A percentile compares a stretch with the other conserved stretches of the same genome.
These are phyloP conservation scores for Heteropelma amictum DNA, from an alignment of 2,888 invertebrate species.

Conservation along the genomic window DNA sequence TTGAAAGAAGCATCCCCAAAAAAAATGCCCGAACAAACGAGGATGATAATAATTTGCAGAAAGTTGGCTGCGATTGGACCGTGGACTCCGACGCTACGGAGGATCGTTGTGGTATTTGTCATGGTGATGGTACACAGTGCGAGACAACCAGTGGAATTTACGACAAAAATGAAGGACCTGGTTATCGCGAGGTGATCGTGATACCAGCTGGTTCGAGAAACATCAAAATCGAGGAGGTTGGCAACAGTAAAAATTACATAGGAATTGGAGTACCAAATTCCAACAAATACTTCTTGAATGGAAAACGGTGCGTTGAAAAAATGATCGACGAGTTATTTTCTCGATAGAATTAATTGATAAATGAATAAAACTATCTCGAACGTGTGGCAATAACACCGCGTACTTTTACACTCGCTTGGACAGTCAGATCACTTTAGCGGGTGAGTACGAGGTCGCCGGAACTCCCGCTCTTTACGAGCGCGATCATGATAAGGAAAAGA, in stretches of 20 bases:
- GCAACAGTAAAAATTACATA: conserved; percentile 77
- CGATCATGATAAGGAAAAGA: conserved; percentile 80
- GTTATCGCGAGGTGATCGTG: conserved; percentile 81
- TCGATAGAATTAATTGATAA: not conserved
- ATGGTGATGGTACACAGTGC: conserved; percentile 84
- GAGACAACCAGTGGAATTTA: conserved; percentile 81
- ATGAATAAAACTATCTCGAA: no score
- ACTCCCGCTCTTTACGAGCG: conserved; percentile 79
- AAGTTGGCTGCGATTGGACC: conserved; percentile 84
- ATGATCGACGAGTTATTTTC: not conserved
- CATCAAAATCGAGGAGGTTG: conserved; percentile 81
- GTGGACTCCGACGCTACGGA: conserved; percentile 83
- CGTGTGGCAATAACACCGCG: no score
- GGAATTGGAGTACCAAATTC: conserved; percentile 80
- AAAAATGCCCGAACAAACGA: no score
- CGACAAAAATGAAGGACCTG: conserved; percentile 78
- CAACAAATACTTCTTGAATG: conserved; percentile 81
- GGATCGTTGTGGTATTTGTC: conserved; percentile 84
- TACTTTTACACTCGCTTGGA: conserved; percentile 59
- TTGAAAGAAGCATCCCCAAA: not conserved
- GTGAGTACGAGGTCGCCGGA: conserved; percentile 78
- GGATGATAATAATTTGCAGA: conserved; percentile 79
- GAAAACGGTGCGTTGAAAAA: conserved; percentile 79
- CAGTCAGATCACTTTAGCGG: conserved; percentile 76
- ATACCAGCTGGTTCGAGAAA: conserved; percentile 82